Percentiles rank a stretch among this genome's conserved stretches.
These are phyloP conservation scores for Microcebus ravelobensis DNA, from an alignment of 2,113 vertebrate species.

Conservation along the genomic window DNA sequence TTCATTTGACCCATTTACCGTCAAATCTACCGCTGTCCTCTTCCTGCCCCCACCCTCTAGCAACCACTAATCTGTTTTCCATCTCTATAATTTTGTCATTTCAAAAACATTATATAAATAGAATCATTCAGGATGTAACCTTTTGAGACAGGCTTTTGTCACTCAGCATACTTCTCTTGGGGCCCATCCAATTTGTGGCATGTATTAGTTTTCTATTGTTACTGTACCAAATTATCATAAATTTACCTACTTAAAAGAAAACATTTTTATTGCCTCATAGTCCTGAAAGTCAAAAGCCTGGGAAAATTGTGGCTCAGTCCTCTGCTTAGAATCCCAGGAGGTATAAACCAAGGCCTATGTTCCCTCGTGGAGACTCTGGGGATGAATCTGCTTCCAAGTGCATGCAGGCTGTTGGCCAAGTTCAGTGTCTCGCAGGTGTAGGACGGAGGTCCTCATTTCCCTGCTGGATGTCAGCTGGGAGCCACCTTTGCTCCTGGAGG, in stretches of 20 bases:
- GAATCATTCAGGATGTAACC: background rate
- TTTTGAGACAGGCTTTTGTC: background rate
- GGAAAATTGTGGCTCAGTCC: background rate
- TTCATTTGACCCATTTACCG: background rate
- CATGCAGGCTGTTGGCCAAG: background rate
- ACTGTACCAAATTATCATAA: background rate
- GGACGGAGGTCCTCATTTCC: background rate
- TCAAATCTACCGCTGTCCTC: background rate
- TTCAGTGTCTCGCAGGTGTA: background rate
- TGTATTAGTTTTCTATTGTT: slow-evolving; percentile 13
- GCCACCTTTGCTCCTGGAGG: background rate
- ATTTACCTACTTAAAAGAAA: background rate
- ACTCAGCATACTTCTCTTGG: background rate
- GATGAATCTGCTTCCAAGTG: background rate
- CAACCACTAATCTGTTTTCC: background rate
- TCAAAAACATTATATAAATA: background rate
- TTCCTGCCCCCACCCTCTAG: background rate
- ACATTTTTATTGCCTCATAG: background rate
- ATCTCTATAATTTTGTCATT: slow-evolving; percentile 17
- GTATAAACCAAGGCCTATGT: background rate
- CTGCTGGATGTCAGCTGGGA: background rate
- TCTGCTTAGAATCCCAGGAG: background rate
- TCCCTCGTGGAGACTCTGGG: background rate
- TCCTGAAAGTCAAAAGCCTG: background rate
- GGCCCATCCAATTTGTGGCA: background rate